These are phyloP conservation scores for Simalia tracyae DNA, from an alignment of 2,797 vertebrate species.

Conservation along the genomic window DNA sequence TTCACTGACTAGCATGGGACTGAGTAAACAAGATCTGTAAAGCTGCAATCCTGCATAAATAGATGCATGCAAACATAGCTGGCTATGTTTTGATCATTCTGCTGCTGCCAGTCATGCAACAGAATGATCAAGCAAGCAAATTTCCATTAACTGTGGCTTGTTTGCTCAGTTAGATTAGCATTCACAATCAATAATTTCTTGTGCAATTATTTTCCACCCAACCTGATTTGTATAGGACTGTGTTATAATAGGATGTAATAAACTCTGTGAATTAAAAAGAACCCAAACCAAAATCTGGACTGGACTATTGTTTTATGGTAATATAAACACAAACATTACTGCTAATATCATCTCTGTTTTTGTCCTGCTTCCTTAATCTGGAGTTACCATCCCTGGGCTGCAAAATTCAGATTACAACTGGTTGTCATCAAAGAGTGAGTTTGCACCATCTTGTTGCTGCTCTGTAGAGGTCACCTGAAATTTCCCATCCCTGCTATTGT, in stretches of 20 bases:
- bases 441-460: not conserved
- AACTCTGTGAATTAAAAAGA: not conserved
- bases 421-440: not conserved
- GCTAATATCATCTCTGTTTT: not conserved
- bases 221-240: not conserved
- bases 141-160: not conserved
- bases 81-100: not conserved
- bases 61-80: not conserved
- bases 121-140: not conserved
- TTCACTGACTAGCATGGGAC: not conserved
- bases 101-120: not conserved
- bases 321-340: constrained; percentile 1
- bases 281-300: not conserved
- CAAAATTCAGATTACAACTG: not conserved
- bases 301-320: constrained; percentile 18
- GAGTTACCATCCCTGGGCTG: not conserved
- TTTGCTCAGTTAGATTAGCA: not conserved
- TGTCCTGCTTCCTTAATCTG: not conserved
- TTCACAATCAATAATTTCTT: not conserved
- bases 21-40: not conserved
- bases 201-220: not conserved
- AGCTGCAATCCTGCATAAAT: not conserved
- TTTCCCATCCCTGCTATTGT: no score
- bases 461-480: no score
- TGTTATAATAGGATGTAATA: not conserved